phyloP scores from a whole-genome alignment of 2,888 invertebrate species.

The Microplitis manilae region DNA sequence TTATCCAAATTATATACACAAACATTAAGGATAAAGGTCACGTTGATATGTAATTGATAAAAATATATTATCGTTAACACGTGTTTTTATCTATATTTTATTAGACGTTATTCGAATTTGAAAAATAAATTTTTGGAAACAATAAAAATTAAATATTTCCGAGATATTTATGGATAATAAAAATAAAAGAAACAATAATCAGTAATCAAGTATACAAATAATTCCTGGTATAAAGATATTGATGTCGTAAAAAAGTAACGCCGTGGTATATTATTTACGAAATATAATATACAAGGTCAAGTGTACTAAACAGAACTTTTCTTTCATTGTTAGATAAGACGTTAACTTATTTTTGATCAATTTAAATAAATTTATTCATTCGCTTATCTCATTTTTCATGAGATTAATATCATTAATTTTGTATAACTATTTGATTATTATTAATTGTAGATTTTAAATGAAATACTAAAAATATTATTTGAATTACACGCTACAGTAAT shows the following conservation, averaged over 20 bases:
- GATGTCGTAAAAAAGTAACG: not conserved
- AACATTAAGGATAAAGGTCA: not conserved
- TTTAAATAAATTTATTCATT: not conserved
- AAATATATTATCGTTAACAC: not conserved
- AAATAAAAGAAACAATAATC: not conserved
- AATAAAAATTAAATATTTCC: not conserved
- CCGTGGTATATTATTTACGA: not conserved
- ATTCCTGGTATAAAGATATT: not conserved
- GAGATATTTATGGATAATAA: not conserved
- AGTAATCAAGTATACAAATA: not conserved
- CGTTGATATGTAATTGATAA: not conserved
- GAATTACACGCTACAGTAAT: not conserved
- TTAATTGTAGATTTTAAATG: not conserved
- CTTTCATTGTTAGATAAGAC: not conserved
- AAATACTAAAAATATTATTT: not conserved
- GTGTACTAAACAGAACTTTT: not conserved
- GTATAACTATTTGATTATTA: not conserved
- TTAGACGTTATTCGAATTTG: not conserved
- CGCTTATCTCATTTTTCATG: not conserved
- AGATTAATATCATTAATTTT: not conserved
- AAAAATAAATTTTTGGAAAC: not conserved
- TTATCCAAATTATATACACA: not conserved
- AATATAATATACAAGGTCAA: not conserved
- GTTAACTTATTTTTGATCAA: not conserved
- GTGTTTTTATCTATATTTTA: not conserved